Percentiles rank a stretch among this genome's conserved stretches.
Conservation (phyloP, 2,113 vertebrate species). For the Dicaeum eximium region DNA sequence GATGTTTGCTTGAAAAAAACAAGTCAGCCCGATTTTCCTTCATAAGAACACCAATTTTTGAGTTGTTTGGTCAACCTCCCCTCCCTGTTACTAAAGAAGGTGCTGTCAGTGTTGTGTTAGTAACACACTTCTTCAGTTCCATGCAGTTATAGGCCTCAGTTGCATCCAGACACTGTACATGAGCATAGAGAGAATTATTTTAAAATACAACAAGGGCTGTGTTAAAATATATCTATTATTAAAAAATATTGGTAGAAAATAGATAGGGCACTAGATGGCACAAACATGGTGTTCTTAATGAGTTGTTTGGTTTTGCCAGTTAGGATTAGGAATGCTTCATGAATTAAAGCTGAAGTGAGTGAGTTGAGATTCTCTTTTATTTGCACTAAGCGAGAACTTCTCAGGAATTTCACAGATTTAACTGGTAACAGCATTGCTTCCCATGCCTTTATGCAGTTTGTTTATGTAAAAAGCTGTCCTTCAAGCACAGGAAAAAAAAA, state of each 20-base stretch:
- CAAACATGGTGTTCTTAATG: neutral
- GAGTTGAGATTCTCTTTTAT: neutral
- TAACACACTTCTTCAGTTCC: neutral
- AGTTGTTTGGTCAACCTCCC: neutral
- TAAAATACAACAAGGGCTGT: neutral
- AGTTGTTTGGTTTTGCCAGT: neutral
- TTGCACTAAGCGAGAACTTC: neutral
- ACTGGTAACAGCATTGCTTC: neutral
- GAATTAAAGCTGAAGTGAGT: neutral
- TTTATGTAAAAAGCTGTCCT: conserved; percentile 32
- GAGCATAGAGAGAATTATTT: neutral
- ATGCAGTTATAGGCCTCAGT: neutral
- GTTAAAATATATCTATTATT: neutral
- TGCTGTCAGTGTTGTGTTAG: neutral
- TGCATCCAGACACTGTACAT: neutral
- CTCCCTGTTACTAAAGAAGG: neutral
- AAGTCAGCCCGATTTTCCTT: neutral
- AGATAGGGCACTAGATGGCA: neutral
- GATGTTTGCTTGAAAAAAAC: neutral
- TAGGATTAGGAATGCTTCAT: neutral
- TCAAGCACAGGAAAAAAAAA: neutral
- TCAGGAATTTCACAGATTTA: neutral
- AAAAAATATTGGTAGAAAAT: neutral
- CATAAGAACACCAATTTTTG: neutral
- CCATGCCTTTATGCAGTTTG: neutral